Conservation (phyloP, 2,113 vertebrate species). For the Malurus cyaneus region DNA sequence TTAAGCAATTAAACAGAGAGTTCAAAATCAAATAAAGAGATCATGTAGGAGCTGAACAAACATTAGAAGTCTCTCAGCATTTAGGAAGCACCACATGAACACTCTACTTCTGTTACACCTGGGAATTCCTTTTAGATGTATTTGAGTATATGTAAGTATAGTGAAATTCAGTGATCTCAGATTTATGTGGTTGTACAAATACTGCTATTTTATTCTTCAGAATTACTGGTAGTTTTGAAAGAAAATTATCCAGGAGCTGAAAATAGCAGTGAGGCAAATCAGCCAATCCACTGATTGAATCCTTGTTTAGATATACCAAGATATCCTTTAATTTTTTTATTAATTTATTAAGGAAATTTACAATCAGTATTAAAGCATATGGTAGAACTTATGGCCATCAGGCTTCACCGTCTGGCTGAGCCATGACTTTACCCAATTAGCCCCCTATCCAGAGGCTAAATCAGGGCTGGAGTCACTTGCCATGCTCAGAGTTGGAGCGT, state of each 20-base stretch:
- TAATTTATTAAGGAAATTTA: background rate
- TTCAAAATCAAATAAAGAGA: background rate
- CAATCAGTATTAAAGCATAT: background rate
- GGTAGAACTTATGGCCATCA: background rate
- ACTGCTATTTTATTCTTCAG: background rate
- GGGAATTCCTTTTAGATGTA: background rate
- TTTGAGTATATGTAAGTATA: background rate
- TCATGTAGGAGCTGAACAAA: background rate
- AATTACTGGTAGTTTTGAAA: background rate
- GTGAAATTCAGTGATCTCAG: background rate
- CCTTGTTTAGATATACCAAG: background rate
- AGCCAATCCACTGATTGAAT: background rate
- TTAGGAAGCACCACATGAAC: background rate
- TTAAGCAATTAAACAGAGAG: background rate
- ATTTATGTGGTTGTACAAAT: background rate
- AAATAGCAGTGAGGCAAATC: background rate
- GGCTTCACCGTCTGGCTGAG: background rate
- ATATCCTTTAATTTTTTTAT: background rate
- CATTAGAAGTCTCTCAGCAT: background rate
- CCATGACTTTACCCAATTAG: background rate
- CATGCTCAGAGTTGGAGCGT: accelerated
- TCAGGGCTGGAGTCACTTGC: background rate
- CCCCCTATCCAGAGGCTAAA: background rate
- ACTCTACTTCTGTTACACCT: background rate
- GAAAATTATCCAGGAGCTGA: background rate